A percentile compares a stretch with the other conserved stretches of the same genome.
phyloP scores from a whole-genome alignment of 1,140 invertebrate genomes.

The Diprion similis region DNA sequence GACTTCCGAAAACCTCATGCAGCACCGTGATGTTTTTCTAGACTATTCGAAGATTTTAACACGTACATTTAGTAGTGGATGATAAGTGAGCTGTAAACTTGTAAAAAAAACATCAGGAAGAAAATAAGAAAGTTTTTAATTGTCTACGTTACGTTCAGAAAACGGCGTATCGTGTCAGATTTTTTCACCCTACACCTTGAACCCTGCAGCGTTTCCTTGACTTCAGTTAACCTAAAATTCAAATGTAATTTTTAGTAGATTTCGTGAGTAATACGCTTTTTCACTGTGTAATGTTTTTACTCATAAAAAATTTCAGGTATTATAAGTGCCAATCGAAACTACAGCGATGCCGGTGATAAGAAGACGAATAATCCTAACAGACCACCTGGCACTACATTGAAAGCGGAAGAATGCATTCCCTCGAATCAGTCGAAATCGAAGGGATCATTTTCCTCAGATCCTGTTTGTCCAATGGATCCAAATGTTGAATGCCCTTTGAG shows the following conservation, averaged over 20 bases:
- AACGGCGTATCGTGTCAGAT: conserved; percentile 1
- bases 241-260: background rate
- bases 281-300: conserved; percentile 18
- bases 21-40: background rate
- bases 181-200: background rate
- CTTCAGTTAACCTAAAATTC: background rate
- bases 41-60: background rate
- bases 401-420: conserved; percentile 49
- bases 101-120: background rate
- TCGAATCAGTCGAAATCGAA: conserved; percentile 23
- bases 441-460: conserved; percentile 7
- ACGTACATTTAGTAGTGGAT: background rate
- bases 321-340: conserved; percentile 34
- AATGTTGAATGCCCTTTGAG: conserved; percentile 38
- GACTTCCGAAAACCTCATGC: background rate
- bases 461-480: conserved; percentile 34
- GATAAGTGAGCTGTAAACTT: background rate
- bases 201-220: background rate
- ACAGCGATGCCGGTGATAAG: conserved; percentile 38
- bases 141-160: background rate
- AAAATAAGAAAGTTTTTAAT: background rate
- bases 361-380: conserved; percentile 38
- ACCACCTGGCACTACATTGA: conserved; percentile 39
- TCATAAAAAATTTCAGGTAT: conserved; percentile 30
- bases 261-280: conserved; percentile 10